Evolutionary conservation across 1,140 invertebrate species (phyloP).

Genomic region (Heliconius hewitsoni): DNA sequence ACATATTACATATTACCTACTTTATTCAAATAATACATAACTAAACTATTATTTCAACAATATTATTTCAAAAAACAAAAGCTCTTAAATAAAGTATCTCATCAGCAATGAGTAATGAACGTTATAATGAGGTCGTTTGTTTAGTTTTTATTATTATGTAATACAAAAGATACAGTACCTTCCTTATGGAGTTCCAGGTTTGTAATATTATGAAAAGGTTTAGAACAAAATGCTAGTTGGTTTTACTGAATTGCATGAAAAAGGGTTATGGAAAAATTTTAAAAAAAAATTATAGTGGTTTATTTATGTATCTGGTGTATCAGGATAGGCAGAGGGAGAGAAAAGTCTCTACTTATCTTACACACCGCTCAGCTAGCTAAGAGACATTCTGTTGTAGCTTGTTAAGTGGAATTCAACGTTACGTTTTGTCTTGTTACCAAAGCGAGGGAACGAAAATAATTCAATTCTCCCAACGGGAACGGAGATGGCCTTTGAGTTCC

Average conservation of each 20-base stretch:
- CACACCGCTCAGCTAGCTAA: no score
- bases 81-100: slow-evolving; percentile 3
- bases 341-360: no score
- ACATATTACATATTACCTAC: background rate
- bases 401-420: no score
- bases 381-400: no score
- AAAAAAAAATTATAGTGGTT: no score
- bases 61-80: slow-evolving; percentile 1
- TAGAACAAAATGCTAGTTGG: background rate
- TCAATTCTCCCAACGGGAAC: no score
- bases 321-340: no score
- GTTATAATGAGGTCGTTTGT: background rate
- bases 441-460: no score
- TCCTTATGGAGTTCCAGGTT: background rate
- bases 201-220: background rate
- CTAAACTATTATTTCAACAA: background rate
- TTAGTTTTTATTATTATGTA: slow-evolving; percentile 5
- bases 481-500: no score
- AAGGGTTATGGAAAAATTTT: background rate
- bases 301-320: no score
- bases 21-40: background rate
- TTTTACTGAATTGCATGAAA: background rate
- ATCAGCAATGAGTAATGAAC: slow-evolving; percentile 1
- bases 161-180: background rate
- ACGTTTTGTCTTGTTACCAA: no score